Evolutionary conservation across 2,797 vertebrate species (phyloP).

Genomic region (Avahi laniger): DNA sequence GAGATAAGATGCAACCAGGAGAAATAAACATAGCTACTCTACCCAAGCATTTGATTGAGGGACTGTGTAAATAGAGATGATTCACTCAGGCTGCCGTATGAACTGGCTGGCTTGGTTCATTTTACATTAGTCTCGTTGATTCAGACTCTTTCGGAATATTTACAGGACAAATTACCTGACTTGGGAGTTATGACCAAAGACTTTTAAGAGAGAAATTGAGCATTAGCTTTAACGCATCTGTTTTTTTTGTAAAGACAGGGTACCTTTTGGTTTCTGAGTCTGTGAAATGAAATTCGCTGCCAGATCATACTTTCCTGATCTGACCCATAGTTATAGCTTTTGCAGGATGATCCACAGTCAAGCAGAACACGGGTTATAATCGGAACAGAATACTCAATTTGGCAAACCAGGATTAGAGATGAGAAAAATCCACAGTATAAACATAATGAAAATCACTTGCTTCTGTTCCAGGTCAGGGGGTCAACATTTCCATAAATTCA

Average conservation of each 20-base stretch:
- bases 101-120: constrained; percentile 64
- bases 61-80: constrained; percentile 70
- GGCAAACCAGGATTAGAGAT: constrained; percentile 48
- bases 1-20: constrained; percentile 35
- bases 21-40: constrained; percentile 68
- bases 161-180: constrained; percentile 66
- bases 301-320: background rate
- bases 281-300: constrained; percentile 27
- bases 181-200: constrained; percentile 24
- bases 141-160: constrained; percentile 75
- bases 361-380: constrained; percentile 67
- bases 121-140: constrained; percentile 61
- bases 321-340: constrained; percentile 18
- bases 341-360: constrained; percentile 38
- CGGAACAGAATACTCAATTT: constrained; percentile 71
- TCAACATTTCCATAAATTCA: constrained; percentile 78
- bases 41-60: constrained; percentile 66
- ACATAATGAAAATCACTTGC: constrained; percentile 75
- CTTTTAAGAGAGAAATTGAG: constrained; percentile 1
- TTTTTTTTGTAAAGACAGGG: constrained; percentile 21
- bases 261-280: background rate
- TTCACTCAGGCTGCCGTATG: constrained; percentile 61
- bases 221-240: constrained; percentile 7
- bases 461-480: constrained; percentile 82
- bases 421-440: constrained; percentile 16